Conservation (phyloP, 2,113 vertebrate genomes). For the Hassar affinis region DNA sequence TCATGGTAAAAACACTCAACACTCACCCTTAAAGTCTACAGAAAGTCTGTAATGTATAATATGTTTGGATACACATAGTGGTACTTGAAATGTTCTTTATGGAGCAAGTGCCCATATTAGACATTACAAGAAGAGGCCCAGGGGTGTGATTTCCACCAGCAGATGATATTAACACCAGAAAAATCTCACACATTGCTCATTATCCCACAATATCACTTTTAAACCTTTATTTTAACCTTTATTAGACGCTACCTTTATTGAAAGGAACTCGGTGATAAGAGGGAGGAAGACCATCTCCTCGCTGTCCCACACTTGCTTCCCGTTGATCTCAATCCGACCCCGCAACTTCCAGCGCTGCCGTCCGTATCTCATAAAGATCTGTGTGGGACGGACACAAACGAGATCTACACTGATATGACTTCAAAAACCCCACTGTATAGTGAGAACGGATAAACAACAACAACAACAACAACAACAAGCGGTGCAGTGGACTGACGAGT, state of each 20-base stretch:
- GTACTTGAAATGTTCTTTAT: not conserved
- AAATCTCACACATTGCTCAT: not conserved
- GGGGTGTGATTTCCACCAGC: not conserved
- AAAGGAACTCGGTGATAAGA: slow-evolving; percentile 90
- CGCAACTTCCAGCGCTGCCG: slow-evolving; percentile 93
- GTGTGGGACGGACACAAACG: not conserved
- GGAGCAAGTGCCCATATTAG: not conserved
- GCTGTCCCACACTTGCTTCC: slow-evolving; percentile 95
- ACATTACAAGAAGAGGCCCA: not conserved
- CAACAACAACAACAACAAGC: not conserved
- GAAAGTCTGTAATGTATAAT: not conserved
- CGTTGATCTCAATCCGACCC: slow-evolving; percentile 89
- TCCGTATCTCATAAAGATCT: slow-evolving; percentile 96
- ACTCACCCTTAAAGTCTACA: not conserved
- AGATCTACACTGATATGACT: not conserved
- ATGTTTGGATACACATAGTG: not conserved
- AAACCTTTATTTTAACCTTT: too few species aligned
- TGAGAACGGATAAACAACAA: not conserved
- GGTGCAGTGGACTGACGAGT: not conserved
- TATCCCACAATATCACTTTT: not conserved
- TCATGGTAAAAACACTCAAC: not conserved
- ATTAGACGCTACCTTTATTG: slow-evolving; percentile 87
- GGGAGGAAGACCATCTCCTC: slow-evolving; percentile 93
- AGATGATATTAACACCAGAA: not conserved
- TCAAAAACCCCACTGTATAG: not conserved